Percentiles rank a stretch among this genome's conserved stretches.
Conservation (phyloP, 2,888 invertebrate genomes). For the Epistrophella euchroma region DNA sequence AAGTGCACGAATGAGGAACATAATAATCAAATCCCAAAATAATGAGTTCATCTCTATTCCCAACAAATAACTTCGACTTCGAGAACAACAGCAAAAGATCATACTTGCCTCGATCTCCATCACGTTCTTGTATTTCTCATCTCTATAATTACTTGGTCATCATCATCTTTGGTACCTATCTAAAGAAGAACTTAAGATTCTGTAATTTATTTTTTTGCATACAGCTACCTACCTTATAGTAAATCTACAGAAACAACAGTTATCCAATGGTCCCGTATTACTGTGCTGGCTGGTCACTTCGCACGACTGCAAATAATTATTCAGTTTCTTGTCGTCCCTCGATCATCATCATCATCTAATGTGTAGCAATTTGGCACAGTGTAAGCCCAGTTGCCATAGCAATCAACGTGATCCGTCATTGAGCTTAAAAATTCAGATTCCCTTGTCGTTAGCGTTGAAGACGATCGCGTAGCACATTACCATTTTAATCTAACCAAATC, state of each 20-base stretch:
- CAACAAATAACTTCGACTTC: slow-evolving; percentile 20
- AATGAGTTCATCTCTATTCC: slow-evolving; percentile 64
- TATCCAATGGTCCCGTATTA: slow-evolving; percentile 21
- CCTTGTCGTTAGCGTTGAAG: not conserved
- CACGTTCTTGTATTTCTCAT: slow-evolving; percentile 62
- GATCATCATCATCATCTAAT: slow-evolving; percentile 49
- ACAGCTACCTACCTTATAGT: not conserved
- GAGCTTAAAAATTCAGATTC: slow-evolving; percentile 12
- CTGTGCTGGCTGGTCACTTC: slow-evolving; percentile 33
- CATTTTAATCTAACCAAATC: slow-evolving; percentile 59
- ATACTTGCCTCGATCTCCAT: slow-evolving; percentile 56
- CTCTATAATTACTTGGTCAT: slow-evolving; percentile 62
- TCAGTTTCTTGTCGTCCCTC: slow-evolving; percentile 61
- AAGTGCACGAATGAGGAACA: not conserved
- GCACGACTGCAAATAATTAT: slow-evolving; percentile 55
- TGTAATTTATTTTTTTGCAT: slow-evolving; percentile 33
- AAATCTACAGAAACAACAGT: slow-evolving; percentile 38
- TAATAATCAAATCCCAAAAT: slow-evolving; percentile 41
- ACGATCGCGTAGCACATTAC: slow-evolving; percentile 21
- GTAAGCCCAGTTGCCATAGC: slow-evolving; percentile 62
- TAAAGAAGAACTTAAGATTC: slow-evolving; percentile 24
- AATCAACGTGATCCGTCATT: slow-evolving; percentile 61
- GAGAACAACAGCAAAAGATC: slow-evolving; percentile 38
- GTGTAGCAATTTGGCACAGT: slow-evolving; percentile 66
- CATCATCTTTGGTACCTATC: slow-evolving; percentile 50